Base-by-base conservation (phyloP, 2,113 vertebrate genomes). In the Perognathus longimembris region DNA sequence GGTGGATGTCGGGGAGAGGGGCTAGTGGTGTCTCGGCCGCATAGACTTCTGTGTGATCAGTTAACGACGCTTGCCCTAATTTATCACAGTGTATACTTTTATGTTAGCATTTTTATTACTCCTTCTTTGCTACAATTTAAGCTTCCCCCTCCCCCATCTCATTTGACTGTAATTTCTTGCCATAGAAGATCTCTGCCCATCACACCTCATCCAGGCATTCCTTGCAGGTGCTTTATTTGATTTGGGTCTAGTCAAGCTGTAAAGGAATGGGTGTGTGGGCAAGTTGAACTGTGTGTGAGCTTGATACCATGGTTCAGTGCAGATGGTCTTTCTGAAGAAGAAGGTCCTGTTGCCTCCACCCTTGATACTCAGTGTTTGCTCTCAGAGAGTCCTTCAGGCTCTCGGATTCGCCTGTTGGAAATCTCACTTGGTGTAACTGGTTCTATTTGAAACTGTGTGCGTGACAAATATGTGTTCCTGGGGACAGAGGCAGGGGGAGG, bases 41-140 rank as follows among this genome's bases (percentile, higher is more conserved):
- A 97, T 94, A 85, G 95, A 97, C 96, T 97, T 97, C 97, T 97
- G 97, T 97, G 30, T 96, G 93, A 97, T 96, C 76, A 0, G 96
- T n/a, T 96, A 96, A 97, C 95, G 90, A 80, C 88, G n/a, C 89
- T 94, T 97, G 97, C 85, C 95, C 97, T 97, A 96, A 97, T 97
- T 98, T 97, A 96, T 95, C 96, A 92, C 94, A 91, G 76, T 84
- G 38, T 92, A 89, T 87, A 70, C 88, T 96, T 96, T 97, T 94
- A 89, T 94, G 95, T 93, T 96, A 95, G 96, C 94, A 94, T 95
- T 96, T 97, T 97, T 93, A 94, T 97, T 91, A 95, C 61, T 0
- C 88, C 93, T 54, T 54, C 12, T 45, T 12, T 45, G 9, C 10
- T 92, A 78, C 63, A 69, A 85, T 66, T 21, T 87, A 87, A 97